Evolutionary conservation across 1,140 invertebrate genomes (phyloP).

Genomic region (Dendroctonus valens): DNA sequence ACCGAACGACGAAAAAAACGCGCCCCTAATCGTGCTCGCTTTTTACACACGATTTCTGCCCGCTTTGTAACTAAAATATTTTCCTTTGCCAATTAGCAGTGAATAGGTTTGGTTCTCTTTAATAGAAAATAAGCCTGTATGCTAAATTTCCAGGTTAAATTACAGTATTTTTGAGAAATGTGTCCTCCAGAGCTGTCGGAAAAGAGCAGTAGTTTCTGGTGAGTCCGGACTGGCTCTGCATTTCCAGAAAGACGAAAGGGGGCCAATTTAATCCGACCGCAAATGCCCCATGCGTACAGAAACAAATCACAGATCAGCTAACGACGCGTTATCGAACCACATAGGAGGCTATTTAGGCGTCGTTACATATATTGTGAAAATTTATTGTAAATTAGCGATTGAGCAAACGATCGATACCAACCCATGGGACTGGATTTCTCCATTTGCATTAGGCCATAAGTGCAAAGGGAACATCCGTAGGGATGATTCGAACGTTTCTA

Average conservation of each 20-base stretch:
- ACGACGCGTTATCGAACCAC: slow-evolving; percentile 29
- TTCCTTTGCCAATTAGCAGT: slow-evolving; percentile 24
- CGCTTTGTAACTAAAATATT: slow-evolving; percentile 36
- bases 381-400: slow-evolving; percentile 26
- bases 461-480: too few relatives aligned
- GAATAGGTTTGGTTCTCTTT: neutral
- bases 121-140: too few relatives aligned
- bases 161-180: too few relatives aligned
- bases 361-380: slow-evolving; percentile 30
- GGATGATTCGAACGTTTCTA: too few relatives aligned
- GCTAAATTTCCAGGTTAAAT: too few relatives aligned
- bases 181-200: too few relatives aligned
- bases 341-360: slow-evolving; percentile 22
- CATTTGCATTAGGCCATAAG: too few relatives aligned
- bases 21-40: slow-evolving; percentile 14
- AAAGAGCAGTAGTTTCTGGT: too few relatives aligned
- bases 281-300: slow-evolving; percentile 36
- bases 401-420: slow-evolving; percentile 9
- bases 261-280: slow-evolving; percentile 27
- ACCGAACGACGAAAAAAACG: slow-evolving; percentile 30
- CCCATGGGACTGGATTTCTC: neutral
- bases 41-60: slow-evolving; percentile 7
- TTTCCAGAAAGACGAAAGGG: slow-evolving; percentile 11
- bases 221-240: neutral
- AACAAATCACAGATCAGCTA: slow-evolving; percentile 33